Conservation (phyloP, 2,113 vertebrate species). For the Labrus mixtus region DNA sequence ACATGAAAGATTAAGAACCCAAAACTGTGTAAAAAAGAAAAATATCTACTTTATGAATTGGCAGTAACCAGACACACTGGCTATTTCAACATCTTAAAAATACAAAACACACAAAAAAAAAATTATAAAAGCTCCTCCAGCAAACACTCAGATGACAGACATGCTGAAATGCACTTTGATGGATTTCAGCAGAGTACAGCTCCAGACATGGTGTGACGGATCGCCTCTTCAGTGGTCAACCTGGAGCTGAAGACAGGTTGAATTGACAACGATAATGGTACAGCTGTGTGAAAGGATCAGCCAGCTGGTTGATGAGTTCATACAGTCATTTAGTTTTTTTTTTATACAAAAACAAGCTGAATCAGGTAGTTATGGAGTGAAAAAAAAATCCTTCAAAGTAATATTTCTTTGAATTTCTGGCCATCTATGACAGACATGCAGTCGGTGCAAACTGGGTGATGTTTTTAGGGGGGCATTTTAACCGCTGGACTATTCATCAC, state of each 20-base stretch:
- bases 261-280: not conserved
- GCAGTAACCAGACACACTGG: conserved; percentile 51
- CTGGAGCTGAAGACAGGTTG: not conserved
- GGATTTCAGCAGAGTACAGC: conserved; percentile 16
- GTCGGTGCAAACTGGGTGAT: conserved; percentile 24
- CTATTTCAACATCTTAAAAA: conserved; percentile 36
- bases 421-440: conserved; percentile 8
- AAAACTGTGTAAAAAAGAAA: conserved; percentile 14
- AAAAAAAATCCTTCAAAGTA: not conserved
- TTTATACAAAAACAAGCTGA: not conserved
- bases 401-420: not conserved
- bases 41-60: conserved; percentile 24
- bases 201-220: not conserved
- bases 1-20: not conserved
- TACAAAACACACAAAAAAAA: conserved; percentile 40
- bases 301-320: not conserved
- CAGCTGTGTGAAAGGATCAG: not conserved
- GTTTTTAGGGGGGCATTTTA: not conserved
- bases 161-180: conserved; percentile 58
- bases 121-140: conserved; percentile 9
- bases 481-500: not conserved
- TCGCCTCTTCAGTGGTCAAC: not conserved
- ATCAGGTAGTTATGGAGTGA: not conserved
- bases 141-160: conserved; percentile 37
- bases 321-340: conserved; percentile 7